Conservation (phyloP, 2,797 vertebrate genomes). For the Enoplosus armatus region DNA sequence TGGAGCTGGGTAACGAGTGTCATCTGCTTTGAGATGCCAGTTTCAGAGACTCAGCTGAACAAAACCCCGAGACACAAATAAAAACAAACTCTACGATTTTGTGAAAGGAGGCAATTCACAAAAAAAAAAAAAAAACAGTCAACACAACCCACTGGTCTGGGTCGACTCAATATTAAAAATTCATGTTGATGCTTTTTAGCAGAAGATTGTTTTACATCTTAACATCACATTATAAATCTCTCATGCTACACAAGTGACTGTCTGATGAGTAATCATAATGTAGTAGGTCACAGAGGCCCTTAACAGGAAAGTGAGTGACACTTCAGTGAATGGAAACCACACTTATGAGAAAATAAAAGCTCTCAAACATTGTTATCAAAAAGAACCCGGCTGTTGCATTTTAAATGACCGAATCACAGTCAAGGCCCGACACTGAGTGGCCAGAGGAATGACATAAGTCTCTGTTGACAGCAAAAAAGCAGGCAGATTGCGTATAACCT, state of each 20-base stretch:
- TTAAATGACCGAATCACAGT: conserved; percentile 26
- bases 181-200: neutral
- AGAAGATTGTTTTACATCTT: neutral
- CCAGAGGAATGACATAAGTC: conserved; percentile 32
- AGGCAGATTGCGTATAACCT: conserved; percentile 15
- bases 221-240: neutral
- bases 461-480: conserved; percentile 28
- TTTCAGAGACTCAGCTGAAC: neutral
- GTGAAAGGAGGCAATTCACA: conserved; percentile 1
- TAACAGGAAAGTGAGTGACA: neutral
- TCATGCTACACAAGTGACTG: neutral
- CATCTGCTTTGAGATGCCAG: conserved; percentile 47
- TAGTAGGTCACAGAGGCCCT: neutral
- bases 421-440: neutral
- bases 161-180: conserved; percentile 8
- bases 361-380: neutral
- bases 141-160: neutral
- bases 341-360: neutral
- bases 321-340: neutral
- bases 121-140: neutral
- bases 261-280: neutral
- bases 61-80: neutral
- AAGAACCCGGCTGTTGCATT: conserved; percentile 9
- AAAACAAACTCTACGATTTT: neutral
- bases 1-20: conserved; percentile 34